A percentile compares a stretch with the other conserved stretches of the same genome.
phyloP scores from a whole-genome alignment of 2,797 vertebrate genomes.

The Lateolabrax maculatus region DNA sequence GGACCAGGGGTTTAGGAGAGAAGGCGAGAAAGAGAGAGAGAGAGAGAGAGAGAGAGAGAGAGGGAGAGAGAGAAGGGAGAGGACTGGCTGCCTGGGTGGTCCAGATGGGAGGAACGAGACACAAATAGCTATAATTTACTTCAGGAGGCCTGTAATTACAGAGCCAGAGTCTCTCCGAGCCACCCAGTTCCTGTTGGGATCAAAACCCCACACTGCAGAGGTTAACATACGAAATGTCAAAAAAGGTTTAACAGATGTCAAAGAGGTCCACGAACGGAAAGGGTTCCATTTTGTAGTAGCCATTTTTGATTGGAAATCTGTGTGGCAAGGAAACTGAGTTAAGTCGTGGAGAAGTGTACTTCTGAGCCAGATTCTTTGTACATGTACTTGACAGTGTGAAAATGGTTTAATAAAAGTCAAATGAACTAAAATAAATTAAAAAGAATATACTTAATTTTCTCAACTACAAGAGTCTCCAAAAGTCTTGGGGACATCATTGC shows the following conservation, averaged over 20 bases:
- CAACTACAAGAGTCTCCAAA: slow-evolving; percentile 6
- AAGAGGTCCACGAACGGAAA: slow-evolving; percentile 68
- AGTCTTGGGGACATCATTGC: slow-evolving; percentile 32
- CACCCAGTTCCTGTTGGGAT: slow-evolving; percentile 89
- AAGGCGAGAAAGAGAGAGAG: slow-evolving; percentile 77
- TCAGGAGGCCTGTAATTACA: slow-evolving; percentile 92
- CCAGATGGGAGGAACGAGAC: slow-evolving; percentile 93
- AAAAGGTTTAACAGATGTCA: slow-evolving; percentile 84
- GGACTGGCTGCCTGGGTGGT: slow-evolving; percentile 89
- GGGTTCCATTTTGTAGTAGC: slow-evolving; percentile 70
- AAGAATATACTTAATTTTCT: slow-evolving; percentile 1
- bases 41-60: slow-evolving; percentile 76
- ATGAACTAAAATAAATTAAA: not conserved
- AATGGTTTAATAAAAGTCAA: slow-evolving; percentile 32
- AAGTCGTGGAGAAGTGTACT: not conserved
- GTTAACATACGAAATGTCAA: slow-evolving; percentile 84
- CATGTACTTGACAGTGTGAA: slow-evolving; percentile 20
- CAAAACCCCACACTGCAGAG: slow-evolving; percentile 82
- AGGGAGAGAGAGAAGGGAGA: slow-evolving; percentile 68
- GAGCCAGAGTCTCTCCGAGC: slow-evolving; percentile 88
- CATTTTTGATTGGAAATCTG: slow-evolving; percentile 69
- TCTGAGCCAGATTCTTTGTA: slow-evolving; percentile 19
- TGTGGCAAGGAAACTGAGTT: slow-evolving; percentile 35
- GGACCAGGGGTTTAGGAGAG: slow-evolving; percentile 76
- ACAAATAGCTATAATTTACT: slow-evolving; percentile 94